phyloP scores from a whole-genome alignment of 2,113 vertebrate genomes.

The Oncorhynchus gorbuscha region DNA sequence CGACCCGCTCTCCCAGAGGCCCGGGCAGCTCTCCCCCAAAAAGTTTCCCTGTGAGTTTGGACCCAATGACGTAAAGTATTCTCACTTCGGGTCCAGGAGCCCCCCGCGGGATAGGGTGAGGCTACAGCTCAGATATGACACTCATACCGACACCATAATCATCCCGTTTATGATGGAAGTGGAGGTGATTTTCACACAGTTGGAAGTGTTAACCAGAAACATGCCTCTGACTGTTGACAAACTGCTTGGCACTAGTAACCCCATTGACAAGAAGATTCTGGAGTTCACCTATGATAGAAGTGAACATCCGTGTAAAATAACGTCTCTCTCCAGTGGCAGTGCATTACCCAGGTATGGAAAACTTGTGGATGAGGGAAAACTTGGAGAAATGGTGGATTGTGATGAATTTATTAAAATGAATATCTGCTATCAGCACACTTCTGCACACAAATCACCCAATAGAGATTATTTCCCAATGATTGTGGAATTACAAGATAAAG shows the following conservation, averaged over 20 bases:
- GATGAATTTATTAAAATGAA: constrained; percentile 81
- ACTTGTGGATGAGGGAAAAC: constrained; percentile 72
- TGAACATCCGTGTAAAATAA: constrained; percentile 80
- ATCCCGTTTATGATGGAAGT: constrained; percentile 91
- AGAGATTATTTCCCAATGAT: constrained; percentile 90
- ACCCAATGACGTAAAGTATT: constrained; percentile 84
- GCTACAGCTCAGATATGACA: constrained; percentile 92
- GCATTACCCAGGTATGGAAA: constrained; percentile 85
- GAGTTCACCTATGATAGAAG: constrained; percentile 85
- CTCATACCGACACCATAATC: constrained; percentile 81
- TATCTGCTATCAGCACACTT: constrained; percentile 86
- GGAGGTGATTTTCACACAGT: constrained; percentile 90
- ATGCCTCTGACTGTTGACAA: constrained; percentile 84
- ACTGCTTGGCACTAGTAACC: constrained; percentile 82
- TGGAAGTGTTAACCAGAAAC: constrained; percentile 90
- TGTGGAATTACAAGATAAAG: constrained; percentile 82
- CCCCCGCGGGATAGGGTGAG: constrained; percentile 83
- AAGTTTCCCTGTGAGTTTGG: constrained; percentile 93
- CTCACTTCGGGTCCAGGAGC: constrained; percentile 89
- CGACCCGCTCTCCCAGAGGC: constrained; percentile 87
- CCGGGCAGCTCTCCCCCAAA: constrained; percentile 84
- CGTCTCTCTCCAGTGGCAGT: constrained; percentile 70
- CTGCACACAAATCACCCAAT: constrained; percentile 80
- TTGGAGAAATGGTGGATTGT: constrained; percentile 82
- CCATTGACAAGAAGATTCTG: constrained; percentile 81